Evolutionary conservation across 1,140 invertebrate species (phyloP).

Genomic region (Callitettix versicolor): DNA sequence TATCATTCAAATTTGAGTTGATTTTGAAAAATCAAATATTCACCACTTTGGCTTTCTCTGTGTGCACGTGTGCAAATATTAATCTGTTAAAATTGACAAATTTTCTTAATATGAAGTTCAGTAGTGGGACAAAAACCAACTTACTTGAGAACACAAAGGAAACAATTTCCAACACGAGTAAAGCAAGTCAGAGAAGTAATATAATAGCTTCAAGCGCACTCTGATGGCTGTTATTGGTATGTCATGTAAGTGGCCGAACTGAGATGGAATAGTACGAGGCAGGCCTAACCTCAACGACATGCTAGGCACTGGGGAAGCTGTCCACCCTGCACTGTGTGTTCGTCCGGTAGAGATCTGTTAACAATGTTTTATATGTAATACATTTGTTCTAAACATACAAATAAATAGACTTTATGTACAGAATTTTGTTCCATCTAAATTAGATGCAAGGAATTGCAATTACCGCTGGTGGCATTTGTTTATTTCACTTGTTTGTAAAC

Average conservation of each 20-base stretch:
- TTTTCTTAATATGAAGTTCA: no score
- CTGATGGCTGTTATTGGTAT: constrained; percentile 41
- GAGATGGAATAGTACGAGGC: constrained; percentile 42
- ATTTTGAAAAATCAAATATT: no score
- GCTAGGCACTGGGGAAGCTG: constrained; percentile 39
- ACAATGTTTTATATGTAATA: constrained; percentile 4
- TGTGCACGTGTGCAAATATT: no score
- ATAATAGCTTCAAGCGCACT: constrained; percentile 43
- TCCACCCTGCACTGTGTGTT: constrained; percentile 54
- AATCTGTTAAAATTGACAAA: no score
- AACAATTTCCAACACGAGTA: constrained; percentile 52
- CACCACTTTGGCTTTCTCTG: no score
- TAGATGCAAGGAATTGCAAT: neutral
- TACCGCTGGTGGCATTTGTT: neutral
- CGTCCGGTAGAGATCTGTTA: constrained; percentile 46
- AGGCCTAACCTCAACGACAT: constrained; percentile 41
- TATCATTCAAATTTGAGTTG: no score
- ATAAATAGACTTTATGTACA: no score
- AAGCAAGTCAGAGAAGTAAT: constrained; percentile 51
- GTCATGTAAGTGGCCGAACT: constrained; percentile 44
- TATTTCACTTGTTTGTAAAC: no score
- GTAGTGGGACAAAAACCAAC: no score
- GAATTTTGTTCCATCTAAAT: neutral
- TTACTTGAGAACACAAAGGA: constrained; percentile 37
- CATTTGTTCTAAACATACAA: no score